Evolutionary conservation across 2,888 invertebrate species (phyloP).

Genomic region (Electrophaes corylata): DNA sequence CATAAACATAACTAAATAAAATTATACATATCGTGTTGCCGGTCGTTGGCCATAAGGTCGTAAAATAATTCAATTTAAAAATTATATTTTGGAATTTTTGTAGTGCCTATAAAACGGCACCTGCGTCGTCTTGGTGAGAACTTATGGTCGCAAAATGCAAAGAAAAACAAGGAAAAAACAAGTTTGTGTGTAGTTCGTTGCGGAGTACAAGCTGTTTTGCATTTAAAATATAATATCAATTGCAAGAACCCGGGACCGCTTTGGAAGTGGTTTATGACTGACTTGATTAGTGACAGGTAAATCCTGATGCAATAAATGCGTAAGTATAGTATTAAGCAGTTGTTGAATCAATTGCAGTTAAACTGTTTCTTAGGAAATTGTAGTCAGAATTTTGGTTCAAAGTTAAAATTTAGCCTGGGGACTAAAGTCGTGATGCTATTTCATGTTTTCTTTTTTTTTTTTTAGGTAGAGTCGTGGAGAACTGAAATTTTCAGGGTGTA

Average conservation of each 20-base stretch:
- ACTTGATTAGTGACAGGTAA: conserved; percentile 4
- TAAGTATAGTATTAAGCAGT: no score
- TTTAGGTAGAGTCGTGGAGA: no score
- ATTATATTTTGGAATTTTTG: conserved; percentile 45
- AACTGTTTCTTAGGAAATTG: no score
- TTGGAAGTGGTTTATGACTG: conserved; percentile 21
- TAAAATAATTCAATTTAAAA: conserved; percentile 73
- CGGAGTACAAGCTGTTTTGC: conserved; percentile 34
- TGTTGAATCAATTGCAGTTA: no score
- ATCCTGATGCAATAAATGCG: neutral
- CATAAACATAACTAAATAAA: conserved; percentile 63
- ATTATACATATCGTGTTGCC: conserved; percentile 52
- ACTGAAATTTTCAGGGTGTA: no score
- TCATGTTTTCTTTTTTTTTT: no score
- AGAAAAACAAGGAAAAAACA: conserved; percentile 21
- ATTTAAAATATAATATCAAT: conserved; percentile 35
- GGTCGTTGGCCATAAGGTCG: conserved; percentile 44
- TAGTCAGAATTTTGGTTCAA: no score
- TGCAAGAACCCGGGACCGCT: conserved; percentile 20
- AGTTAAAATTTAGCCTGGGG: no score
- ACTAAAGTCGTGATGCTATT: no score
- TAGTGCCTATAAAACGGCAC: conserved; percentile 36
- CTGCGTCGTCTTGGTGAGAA: conserved; percentile 31
- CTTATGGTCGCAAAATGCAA: conserved; percentile 28
- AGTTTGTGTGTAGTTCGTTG: conserved; percentile 31